Evolutionary conservation across 2,888 invertebrate genomes (phyloP), one percentile per base, ranked within the genome.

Genomic region (Euplagia quadripunctaria): DNA sequence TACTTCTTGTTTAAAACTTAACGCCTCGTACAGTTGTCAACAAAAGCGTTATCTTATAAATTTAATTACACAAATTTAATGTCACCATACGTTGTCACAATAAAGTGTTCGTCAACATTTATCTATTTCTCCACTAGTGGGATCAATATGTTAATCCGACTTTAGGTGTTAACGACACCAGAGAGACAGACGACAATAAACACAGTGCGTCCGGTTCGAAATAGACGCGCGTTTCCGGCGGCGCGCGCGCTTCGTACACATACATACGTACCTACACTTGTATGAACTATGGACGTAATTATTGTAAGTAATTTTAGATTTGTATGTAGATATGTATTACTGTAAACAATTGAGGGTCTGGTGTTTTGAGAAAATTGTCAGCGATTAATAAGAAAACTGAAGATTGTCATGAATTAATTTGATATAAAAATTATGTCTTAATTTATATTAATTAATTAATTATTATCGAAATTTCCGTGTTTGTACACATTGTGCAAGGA

Each of bases 221-320:
- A 95, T 95, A 95, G 95, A 94, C 93, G 90, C 86, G 87, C 87
- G 91, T 90, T 94, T 94, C 94, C 94, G 93, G 92, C 88, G 88
- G 93, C 88, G 88, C 86, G 74, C 74, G 87, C 86, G 85, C 85
- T 83, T 49, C 84, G 79, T 77, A 78, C 75, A 78, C 65, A 65
- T 51, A 70, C 73, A 61, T 52, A 51, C 79, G 78, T 43, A 51
- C 79, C 78, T 49, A 61, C 71, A 61, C 43, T 64, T 51, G 68
- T 74, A 74, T 70, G 67, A 69, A 42, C 67, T 70, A 74, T 74
- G 70, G 64, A 68, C 51, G 51, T 69, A 68, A 74, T 65, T 65
- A 68, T 71, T 68, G 64, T 69, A 51, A 46, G 70, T 70, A 51
- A 61, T 66, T 70, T 61, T 70, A 61, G 42, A 73, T 65, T 65